phyloP scores from a whole-genome alignment of 2,113 vertebrate genomes.

The Lampris incognitus region DNA sequence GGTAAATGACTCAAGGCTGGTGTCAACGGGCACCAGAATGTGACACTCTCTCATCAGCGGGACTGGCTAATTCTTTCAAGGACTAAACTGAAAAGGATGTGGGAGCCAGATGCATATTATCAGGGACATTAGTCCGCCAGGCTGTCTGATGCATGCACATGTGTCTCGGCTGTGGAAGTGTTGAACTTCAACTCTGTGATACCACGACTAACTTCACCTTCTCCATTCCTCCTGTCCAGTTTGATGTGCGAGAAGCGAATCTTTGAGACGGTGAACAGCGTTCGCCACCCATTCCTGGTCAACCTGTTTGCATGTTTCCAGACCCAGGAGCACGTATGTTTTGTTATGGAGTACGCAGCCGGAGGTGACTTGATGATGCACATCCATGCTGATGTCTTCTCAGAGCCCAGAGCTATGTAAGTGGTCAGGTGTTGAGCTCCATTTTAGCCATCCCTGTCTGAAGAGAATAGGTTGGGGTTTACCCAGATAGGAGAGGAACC shows the following conservation, averaged over 20 bases:
- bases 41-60: too few species aligned
- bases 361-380: constrained; percentile 99
- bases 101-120: too few species aligned
- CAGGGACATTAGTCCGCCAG: too few species aligned
- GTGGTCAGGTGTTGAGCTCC: constrained; percentile 59
- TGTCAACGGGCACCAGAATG: too few species aligned
- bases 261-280: constrained; percentile 98
- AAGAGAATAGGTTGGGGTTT: neutral
- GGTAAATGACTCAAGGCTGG: constrained; percentile 76
- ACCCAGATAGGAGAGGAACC: too few species aligned
- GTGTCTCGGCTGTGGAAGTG: neutral
- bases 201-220: neutral
- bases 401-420: constrained; percentile 97
- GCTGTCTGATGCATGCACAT: too few species aligned
- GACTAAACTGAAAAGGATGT: too few species aligned
- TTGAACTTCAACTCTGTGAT: neutral
- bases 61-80: too few species aligned
- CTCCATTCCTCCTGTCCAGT: constrained; percentile 70
- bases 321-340: constrained; percentile 98
- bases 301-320: constrained; percentile 99
- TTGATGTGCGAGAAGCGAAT: constrained; percentile 99
- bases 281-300: constrained; percentile 98
- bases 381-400: constrained; percentile 98
- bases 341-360: constrained; percentile 99
- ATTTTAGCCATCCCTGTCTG: too few species aligned